These are phyloP conservation scores for Menura novaehollandiae DNA, from an alignment of 2,113 vertebrate species.

Conservation along the genomic window DNA sequence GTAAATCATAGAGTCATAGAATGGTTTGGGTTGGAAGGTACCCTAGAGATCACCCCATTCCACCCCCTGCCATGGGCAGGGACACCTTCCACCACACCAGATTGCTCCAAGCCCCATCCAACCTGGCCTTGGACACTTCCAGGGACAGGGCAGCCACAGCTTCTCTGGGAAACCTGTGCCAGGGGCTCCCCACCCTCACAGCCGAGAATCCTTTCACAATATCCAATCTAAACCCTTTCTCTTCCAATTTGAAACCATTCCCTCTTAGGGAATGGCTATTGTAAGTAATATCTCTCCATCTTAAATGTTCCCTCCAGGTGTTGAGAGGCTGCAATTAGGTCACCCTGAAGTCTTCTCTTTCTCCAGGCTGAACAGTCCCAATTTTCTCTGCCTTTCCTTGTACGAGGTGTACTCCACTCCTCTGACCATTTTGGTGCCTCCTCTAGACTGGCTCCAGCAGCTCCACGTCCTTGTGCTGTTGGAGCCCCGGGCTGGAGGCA, in stretches of 20 bases:
- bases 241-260: not conserved
- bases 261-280: not conserved
- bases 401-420: not conserved
- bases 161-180: not conserved
- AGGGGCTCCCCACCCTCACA: not conserved
- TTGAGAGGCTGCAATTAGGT: not conserved
- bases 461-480: not conserved
- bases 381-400: not conserved
- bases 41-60: rapidly evolving
- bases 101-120: rapidly evolving
- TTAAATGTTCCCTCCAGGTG: rapidly evolving
- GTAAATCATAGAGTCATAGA: not conserved
- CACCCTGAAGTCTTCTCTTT: not conserved
- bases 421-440: not conserved
- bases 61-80: not conserved
- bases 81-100: not conserved
- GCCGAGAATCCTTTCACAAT: not conserved
- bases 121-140: rapidly evolving
- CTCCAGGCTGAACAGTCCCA: not conserved
- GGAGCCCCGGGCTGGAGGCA: not conserved
- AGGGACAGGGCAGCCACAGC: not conserved
- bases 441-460: not conserved
- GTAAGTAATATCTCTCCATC: not conserved
- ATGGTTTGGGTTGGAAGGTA: not conserved
- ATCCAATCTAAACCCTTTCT: not conserved